These are phyloP conservation scores for Paracanthobrama guichenoti DNA, from an alignment of 2,113 vertebrate species.

Conservation along the genomic window DNA sequence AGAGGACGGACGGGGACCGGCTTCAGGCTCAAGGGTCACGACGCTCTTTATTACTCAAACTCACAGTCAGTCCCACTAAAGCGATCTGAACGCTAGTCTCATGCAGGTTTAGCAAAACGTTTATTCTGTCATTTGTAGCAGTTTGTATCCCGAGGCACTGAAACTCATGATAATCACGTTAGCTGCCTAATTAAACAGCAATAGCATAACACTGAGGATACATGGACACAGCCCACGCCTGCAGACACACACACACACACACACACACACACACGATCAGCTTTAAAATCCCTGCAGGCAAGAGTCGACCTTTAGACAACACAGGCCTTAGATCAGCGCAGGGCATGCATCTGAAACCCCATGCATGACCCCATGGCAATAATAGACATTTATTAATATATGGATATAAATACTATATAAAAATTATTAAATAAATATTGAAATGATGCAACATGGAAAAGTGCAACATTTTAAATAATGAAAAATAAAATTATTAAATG, in stretches of 20 bases:
- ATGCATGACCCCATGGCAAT: too few species aligned
- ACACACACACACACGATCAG: too few species aligned
- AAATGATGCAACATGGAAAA: too few species aligned
- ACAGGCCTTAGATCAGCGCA: too few species aligned
- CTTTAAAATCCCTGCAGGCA: neutral
- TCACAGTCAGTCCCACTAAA: neutral
- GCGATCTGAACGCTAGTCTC: neutral
- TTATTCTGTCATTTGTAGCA: neutral
- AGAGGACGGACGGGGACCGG: neutral
- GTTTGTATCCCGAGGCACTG: neutral
- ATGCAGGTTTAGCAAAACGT: too few species aligned
- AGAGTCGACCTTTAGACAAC: neutral
- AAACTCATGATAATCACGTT: slow-evolving; percentile 48
- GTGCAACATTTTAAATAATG: too few species aligned
- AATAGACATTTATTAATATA: too few species aligned
- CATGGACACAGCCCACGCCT: neutral
- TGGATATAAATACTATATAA: too few species aligned
- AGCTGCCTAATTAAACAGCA: slow-evolving; percentile 58
- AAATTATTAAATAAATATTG: too few species aligned
- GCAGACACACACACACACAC: neutral
- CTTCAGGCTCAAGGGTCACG: neutral
- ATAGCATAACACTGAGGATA: slow-evolving; percentile 29
- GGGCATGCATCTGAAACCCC: too few species aligned
- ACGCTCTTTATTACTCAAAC: neutral
- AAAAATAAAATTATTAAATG: too few species aligned